phyloP scores from a whole-genome alignment of 23 tunicate species.

The Trididemnum clinides region DNA sequence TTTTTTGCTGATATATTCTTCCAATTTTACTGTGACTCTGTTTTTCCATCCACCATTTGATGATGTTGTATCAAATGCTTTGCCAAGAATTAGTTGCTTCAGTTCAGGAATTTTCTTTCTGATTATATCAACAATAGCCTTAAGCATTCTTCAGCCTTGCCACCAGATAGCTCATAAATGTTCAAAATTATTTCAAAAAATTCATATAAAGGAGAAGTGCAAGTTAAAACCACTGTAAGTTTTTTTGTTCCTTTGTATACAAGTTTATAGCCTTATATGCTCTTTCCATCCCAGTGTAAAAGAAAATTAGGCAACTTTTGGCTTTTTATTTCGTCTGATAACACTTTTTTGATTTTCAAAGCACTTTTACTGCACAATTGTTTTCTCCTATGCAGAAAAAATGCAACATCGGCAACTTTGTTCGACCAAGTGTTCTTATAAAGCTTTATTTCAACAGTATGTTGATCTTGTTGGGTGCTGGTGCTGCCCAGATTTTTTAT shows the following conservation, averaged over 20 bases:
- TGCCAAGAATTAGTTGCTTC: not conserved
- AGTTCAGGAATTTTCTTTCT: not conserved
- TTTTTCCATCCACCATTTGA: not conserved
- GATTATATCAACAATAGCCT: not conserved
- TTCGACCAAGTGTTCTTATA: not conserved
- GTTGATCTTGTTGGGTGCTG: not conserved
- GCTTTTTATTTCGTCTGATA: not conserved
- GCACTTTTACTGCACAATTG: not conserved
- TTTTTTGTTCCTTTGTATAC: not conserved
- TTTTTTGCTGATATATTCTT: not conserved
- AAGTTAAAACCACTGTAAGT: conserved; percentile 1
- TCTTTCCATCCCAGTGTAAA: not conserved
- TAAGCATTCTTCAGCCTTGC: not conserved
- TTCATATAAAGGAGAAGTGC: not conserved
- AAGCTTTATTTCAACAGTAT: not conserved
- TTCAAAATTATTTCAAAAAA: not conserved
- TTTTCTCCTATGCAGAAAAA: not conserved
- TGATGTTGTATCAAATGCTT: not conserved
- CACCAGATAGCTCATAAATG: not conserved
- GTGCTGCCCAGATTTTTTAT: not conserved
- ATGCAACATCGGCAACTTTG: not conserved
- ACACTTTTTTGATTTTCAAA: not conserved
- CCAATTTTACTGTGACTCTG: not conserved
- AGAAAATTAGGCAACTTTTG: not conserved
- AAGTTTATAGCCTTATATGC: not conserved